Base-by-base conservation (phyloP, 2,888 invertebrate genomes). In the Heliconius hortense region DNA sequence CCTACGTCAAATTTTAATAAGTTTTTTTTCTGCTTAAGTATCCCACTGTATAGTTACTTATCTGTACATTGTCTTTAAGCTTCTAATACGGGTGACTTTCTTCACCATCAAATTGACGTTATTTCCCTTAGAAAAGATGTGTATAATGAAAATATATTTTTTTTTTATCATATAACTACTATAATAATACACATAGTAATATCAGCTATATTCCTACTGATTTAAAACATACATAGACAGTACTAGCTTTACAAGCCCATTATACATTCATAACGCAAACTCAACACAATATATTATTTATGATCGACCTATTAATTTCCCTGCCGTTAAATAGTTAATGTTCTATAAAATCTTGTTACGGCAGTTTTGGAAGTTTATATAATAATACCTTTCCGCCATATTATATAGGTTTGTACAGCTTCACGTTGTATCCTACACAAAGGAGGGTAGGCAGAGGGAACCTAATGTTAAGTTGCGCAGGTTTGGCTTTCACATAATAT, bases 261-360 rank as follows among this genome's bases (percentile, higher is more conserved):
- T 69, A n/a, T 24, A 39, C 35, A 70, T 70, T 74, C 74, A 70
- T 63, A 70, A 56, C 35, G 60, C 43, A 64, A 48, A 70, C 68
- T 69, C 62, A 70, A 74, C 74, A 74, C 74, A 69, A 43, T 74
- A 53, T 63, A 64, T 56, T 70, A 70, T 74, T 70, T 63, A 70
- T 59, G 60, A 70, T 62, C 74, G 69, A 69, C 53, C 63, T 39
- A 74, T 69, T 69, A 63, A 74, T 74, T 69, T 74, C 56, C 39
- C 63, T 63, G 69, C 56, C 35, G 63, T 63, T 74, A 74, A 74
- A 74, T 74, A 60, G 70, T 74, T 26, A 74, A 60, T 53, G 48
- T 24, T 53, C 21, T 28, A 63, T 70, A 28, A 60, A 63, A 35
- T 70, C 63, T 48, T 62, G 69, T 56, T 63, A 63, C 4, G n/a